These are phyloP conservation scores for Drosophila hydei DNA, from an alignment of 1,140 invertebrate species.

Conservation along the genomic window DNA sequence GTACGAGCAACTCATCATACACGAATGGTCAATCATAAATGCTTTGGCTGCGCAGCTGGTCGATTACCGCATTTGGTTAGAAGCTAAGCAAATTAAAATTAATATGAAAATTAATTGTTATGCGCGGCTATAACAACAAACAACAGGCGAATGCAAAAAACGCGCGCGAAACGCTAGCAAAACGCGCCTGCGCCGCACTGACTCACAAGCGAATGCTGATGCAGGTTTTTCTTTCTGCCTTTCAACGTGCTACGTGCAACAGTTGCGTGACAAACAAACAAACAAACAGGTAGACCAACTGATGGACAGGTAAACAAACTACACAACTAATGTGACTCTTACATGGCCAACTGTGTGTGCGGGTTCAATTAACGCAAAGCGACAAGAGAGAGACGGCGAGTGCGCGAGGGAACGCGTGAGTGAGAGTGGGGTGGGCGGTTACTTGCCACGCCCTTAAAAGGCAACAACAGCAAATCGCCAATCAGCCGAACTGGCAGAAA, in stretches of 20 bases:
- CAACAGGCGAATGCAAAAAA: constrained; percentile 54
- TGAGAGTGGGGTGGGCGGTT: background rate
- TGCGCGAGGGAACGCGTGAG: background rate
- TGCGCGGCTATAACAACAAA: constrained; percentile 60
- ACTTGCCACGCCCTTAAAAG: constrained; percentile 46
- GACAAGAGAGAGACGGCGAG: background rate
- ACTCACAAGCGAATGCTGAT: constrained; percentile 2
- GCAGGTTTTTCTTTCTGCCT: constrained; percentile 7
- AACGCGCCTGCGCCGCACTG: constrained; percentile 26
- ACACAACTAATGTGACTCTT: constrained; percentile 58
- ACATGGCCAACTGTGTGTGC: constrained; percentile 66
- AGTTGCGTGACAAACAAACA: constrained; percentile 37
- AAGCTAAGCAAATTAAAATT: constrained; percentile 42
- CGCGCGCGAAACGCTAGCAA: constrained; percentile 43
- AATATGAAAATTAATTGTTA: constrained; percentile 77
- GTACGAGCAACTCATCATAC: background rate
- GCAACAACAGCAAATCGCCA: constrained; percentile 45
- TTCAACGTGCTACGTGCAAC: constrained; percentile 43
- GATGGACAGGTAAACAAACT: constrained; percentile 54
- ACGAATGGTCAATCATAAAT: constrained; percentile 21
- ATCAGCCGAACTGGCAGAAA: constrained; percentile 64
- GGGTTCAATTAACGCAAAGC: constrained; percentile 74
- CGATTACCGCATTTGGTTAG: constrained; percentile 21
- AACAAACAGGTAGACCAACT: constrained; percentile 1
- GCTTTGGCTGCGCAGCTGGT: constrained; percentile 20